A percentile compares a stretch with the other conserved stretches of the same genome.
Evolutionary conservation across 2,888 invertebrate genomes (phyloP).

Genomic region (Oasisia sp.): DNA sequence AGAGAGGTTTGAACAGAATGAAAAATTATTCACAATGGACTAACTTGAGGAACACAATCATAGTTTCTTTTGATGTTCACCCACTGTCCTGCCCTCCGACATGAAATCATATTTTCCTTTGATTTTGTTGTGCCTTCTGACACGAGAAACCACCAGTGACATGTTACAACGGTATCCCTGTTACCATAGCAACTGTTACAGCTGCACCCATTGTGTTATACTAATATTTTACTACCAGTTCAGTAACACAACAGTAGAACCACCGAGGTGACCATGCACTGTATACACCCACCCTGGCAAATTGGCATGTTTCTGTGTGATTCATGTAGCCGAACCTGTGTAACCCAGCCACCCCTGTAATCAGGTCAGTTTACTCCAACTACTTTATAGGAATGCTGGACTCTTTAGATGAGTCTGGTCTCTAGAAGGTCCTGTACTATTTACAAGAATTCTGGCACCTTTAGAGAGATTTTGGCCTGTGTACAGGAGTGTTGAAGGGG

Average conservation of each 20-base stretch:
- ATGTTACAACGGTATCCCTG: no score
- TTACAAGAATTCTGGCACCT: no score
- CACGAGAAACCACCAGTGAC: not conserved
- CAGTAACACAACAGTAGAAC: not conserved
- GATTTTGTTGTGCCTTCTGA: not conserved
- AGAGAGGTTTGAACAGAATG: no score
- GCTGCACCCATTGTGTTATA: not conserved
- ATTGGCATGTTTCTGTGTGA: not conserved
- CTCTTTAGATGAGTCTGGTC: no score
- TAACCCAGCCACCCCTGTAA: not conserved
- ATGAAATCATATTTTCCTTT: no score
- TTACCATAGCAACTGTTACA: not conserved
- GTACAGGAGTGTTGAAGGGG: no score
- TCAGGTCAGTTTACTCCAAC: not conserved
- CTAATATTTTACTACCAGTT: no score
- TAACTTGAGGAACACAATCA: not conserved
- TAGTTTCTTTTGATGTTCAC: not conserved
- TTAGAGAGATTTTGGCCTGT: no score
- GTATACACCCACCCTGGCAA: not conserved
- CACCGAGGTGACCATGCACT: not conserved
- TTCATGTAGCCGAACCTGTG: not conserved
- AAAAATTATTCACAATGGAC: no score
- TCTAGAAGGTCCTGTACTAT: no score
- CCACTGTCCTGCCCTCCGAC: no score
- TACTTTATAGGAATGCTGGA: no score